phyloP scores from a whole-genome alignment of 2,888 invertebrate species.

The Cinara cedri region DNA sequence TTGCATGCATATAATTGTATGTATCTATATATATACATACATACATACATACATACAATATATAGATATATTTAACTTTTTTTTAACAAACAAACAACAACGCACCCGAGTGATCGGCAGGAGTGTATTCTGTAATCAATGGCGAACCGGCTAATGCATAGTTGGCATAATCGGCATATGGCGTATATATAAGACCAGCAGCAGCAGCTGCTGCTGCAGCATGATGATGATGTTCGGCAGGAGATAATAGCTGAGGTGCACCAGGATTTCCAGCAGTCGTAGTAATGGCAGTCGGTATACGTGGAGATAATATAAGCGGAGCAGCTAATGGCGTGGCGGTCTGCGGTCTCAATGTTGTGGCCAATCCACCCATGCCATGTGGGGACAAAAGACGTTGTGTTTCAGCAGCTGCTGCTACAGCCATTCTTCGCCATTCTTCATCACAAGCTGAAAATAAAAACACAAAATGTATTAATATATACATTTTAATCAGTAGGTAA shows the following conservation, averaged over 20 bases:
- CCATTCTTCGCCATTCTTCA: constrained; percentile 84
- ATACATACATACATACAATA: background rate
- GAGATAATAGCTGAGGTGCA: constrained; percentile 70
- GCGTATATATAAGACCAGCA: constrained; percentile 85
- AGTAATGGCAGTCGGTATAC: constrained; percentile 75
- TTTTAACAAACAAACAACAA: constrained; percentile 76
- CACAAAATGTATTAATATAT: background rate
- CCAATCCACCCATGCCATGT: constrained; percentile 68
- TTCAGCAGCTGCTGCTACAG: constrained; percentile 79
- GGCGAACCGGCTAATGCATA: constrained; percentile 83
- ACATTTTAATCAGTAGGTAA: too few species aligned
- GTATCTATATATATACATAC: constrained; percentile 36
- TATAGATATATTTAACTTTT: constrained; percentile 23
- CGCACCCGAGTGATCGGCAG: constrained; percentile 95
- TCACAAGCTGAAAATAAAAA: constrained; percentile 71
- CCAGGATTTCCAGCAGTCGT: constrained; percentile 74
- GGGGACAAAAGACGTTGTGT: constrained; percentile 76
- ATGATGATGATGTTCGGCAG: constrained; percentile 58
- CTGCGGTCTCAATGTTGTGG: constrained; percentile 70
- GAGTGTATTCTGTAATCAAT: constrained; percentile 76
- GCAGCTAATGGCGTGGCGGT: constrained; percentile 84
- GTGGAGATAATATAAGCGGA: constrained; percentile 88
- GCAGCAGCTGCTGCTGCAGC: constrained; percentile 69
- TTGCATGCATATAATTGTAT: background rate
- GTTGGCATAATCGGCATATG: constrained; percentile 83